Evolutionary conservation across 2,113 vertebrate species (phyloP).

Genomic region (Callospermophilus lateralis): DNA sequence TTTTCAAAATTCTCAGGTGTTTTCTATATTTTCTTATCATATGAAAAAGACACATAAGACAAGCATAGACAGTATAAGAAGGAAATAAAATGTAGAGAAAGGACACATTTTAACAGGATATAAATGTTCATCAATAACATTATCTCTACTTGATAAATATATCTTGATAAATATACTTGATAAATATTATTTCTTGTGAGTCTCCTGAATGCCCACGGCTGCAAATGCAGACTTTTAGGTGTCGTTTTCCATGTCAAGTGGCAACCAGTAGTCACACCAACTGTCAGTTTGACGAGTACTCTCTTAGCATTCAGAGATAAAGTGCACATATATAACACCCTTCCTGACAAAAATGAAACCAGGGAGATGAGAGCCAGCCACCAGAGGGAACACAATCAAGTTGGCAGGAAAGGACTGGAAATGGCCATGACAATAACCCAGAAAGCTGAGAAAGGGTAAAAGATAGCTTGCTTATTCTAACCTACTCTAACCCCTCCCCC

Average conservation of each 20-base stretch:
- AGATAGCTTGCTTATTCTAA: neutral
- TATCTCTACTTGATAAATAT: constrained; percentile 59
- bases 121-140: neutral
- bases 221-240: constrained; percentile 66
- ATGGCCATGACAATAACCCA: constrained; percentile 48
- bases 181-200: constrained; percentile 22
- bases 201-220: constrained; percentile 52
- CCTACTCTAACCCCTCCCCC: no score
- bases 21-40: constrained; percentile 15
- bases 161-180: neutral
- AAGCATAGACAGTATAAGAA: neutral
- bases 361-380: constrained; percentile 63
- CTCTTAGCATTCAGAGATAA: constrained; percentile 63
- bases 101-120: constrained; percentile 35
- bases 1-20: constrained; percentile 39
- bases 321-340: constrained; percentile 59
- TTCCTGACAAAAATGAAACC: constrained; percentile 73
- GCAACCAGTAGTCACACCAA: constrained; percentile 66
- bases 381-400: constrained; percentile 67
- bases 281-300: constrained; percentile 73
- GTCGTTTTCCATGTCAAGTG: constrained; percentile 67
- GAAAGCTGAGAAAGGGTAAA: neutral
- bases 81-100: constrained; percentile 3
- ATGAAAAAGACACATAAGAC: constrained; percentile 40
- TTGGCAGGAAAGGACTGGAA: constrained; percentile 64